Evolutionary conservation across 2,113 vertebrate genomes (phyloP).

Genomic region (Paramisgurnus dabryanus): DNA sequence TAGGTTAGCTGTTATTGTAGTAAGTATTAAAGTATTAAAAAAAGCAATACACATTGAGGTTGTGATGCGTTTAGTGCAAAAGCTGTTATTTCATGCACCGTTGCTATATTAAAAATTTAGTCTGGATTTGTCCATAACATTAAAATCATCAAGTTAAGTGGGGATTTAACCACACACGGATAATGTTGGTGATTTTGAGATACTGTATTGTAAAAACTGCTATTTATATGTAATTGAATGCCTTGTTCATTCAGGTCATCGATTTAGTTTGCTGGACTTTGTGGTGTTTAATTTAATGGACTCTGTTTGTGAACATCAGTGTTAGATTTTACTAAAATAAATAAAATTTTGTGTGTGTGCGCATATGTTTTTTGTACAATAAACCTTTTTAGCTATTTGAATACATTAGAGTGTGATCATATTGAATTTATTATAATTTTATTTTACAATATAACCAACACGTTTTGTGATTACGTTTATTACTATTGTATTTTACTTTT

Average conservation of each 20-base stretch:
- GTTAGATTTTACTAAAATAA: neutral
- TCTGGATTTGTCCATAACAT: neutral
- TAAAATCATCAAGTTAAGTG: neutral
- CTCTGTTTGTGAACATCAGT: slow-evolving; percentile 3
- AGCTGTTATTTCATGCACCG: slow-evolving; percentile 13
- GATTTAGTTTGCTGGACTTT: neutral
- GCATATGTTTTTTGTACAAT: neutral
- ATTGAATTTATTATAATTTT: neutral
- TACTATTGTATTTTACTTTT: too few species aligned
- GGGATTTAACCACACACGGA: neutral
- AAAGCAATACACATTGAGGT: neutral
- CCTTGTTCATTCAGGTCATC: neutral
- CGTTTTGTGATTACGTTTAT: too few species aligned
- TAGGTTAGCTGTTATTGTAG: neutral
- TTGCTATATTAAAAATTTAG: slow-evolving; percentile 20
- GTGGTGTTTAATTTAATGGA: neutral
- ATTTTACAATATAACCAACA: neutral
- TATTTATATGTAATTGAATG: slow-evolving; percentile 6
- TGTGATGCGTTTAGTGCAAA: slow-evolving; percentile 26
- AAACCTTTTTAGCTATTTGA: neutral
- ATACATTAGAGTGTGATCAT: neutral
- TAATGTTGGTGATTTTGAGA: slow-evolving; percentile 14
- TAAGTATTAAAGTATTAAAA: neutral
- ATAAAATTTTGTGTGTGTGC: neutral
- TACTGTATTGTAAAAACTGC: slow-evolving; percentile 13